Conservation (phyloP, 2,113 vertebrate genomes). For the Leuciscus idus region DNA sequence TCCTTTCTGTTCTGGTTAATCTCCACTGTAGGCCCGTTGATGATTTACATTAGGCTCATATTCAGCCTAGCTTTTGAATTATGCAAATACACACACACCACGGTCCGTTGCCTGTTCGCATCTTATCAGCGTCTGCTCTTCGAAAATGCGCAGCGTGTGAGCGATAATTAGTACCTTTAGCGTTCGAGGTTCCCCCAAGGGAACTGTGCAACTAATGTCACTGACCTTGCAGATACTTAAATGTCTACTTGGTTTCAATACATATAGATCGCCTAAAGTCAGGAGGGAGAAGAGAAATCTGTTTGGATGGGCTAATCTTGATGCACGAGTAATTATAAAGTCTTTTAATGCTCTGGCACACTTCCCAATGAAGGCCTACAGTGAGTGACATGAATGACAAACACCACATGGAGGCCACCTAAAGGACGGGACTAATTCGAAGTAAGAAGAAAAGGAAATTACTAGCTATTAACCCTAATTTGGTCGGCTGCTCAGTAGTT, state of each 20-base stretch:
- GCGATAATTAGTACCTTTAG: slow-evolving; percentile 48
- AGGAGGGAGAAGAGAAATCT: slow-evolving; percentile 30
- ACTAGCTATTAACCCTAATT: not conserved
- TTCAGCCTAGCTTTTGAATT: slow-evolving; percentile 27
- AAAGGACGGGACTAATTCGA: slow-evolving; percentile 27
- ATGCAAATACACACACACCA: slow-evolving; percentile 22
- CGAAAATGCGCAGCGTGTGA: slow-evolving; percentile 18
- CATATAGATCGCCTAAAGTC: slow-evolving; percentile 41
- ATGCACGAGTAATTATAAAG: slow-evolving; percentile 53
- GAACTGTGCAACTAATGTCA: slow-evolving; percentile 48
- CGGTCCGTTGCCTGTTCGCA: not conserved
- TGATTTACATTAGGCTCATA: slow-evolving; percentile 28
- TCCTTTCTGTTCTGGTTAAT: slow-evolving; percentile 29
- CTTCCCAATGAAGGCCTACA: slow-evolving; percentile 34
- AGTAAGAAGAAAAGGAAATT: slow-evolving; percentile 13
- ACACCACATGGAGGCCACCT: slow-evolving; percentile 31
- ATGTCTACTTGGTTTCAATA: slow-evolving; percentile 43
- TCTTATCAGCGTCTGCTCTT: slow-evolving; percentile 12
- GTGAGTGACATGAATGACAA: slow-evolving; percentile 42
- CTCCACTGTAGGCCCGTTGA: slow-evolving; percentile 16
- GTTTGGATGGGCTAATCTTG: slow-evolving; percentile 44
- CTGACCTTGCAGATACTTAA: slow-evolving; percentile 55
- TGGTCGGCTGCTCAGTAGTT: not conserved
- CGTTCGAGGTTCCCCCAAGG: not conserved
- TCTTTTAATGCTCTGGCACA: slow-evolving; percentile 50